Evolutionary conservation across 2,113 vertebrate genomes (phyloP).

Genomic region (Xiphorhynchus elegans): DNA sequence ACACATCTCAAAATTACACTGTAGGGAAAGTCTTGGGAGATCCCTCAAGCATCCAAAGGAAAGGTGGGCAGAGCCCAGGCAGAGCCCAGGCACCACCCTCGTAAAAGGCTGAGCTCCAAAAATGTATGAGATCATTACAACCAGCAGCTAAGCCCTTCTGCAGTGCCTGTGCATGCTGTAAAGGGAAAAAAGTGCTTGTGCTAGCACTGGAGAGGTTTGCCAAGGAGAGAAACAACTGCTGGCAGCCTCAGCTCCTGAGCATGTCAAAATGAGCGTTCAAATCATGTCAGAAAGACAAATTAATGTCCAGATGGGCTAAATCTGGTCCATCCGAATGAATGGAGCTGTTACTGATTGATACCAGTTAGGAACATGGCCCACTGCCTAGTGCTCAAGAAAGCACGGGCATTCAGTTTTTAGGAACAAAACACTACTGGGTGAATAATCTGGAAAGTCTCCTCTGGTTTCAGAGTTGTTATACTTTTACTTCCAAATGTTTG

Average conservation of each 20-base stretch:
- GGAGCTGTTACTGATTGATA: slow-evolving; percentile 5
- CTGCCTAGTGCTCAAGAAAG: not conserved
- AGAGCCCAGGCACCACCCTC: not conserved
- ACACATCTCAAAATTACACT: not conserved
- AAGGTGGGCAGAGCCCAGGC: not conserved
- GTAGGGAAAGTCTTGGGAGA: not conserved
- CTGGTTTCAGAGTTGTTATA: not conserved
- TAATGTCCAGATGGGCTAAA: slow-evolving; percentile 42
- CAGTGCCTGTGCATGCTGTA: not conserved
- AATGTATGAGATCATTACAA: slow-evolving; percentile 18
- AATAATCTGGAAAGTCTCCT: not conserved
- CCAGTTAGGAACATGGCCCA: not conserved
- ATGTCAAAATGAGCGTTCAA: not conserved
- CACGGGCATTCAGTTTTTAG: not conserved
- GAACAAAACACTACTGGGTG: not conserved
- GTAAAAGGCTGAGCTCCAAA: not conserved
- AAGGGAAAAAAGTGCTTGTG: not conserved
- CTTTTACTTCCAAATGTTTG: not conserved
- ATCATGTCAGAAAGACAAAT: slow-evolving; percentile 34
- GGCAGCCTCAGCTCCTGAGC: slow-evolving; percentile 16
- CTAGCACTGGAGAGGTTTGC: slow-evolving; percentile 27
- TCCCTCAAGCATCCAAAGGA: not conserved
- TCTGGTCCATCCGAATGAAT: not conserved
- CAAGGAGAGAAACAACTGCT: slow-evolving; percentile 45
- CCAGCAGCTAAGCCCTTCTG: not conserved